Percentiles rank a stretch among this genome's conserved stretches.
These are phyloP conservation scores for Thamnophis elegans DNA, from an alignment of 2,797 vertebrate species.

Conservation along the genomic window DNA sequence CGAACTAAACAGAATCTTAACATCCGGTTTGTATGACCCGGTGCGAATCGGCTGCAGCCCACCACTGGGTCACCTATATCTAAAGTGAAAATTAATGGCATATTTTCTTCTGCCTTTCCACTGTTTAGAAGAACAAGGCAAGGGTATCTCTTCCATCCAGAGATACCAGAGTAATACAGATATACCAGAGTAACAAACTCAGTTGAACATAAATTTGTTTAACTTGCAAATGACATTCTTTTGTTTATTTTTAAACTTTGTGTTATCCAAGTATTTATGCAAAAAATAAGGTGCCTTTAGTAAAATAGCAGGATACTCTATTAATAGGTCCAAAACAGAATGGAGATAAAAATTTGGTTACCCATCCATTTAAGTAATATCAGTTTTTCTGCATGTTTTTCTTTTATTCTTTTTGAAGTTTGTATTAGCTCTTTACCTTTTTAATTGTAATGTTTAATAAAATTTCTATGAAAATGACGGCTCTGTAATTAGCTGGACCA, in stretches of 20 bases:
- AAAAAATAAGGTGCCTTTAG: neutral
- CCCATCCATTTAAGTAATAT: neutral
- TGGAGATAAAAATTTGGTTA: neutral
- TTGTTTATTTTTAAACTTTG: neutral
- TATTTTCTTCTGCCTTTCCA: neutral
- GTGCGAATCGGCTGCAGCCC: too few relatives aligned
- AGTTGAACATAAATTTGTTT: neutral
- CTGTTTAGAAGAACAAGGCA: neutral
- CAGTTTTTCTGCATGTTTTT: neutral
- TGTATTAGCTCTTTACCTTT: neutral
- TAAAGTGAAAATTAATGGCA: neutral
- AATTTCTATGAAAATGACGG: slow-evolving; percentile 47
- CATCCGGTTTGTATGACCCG: too few relatives aligned
- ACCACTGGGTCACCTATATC: neutral
- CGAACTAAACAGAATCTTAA: too few relatives aligned
- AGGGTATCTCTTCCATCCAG: neutral
- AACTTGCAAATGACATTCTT: neutral
- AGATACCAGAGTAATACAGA: too few relatives aligned
- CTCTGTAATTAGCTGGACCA: slow-evolving; percentile 54
- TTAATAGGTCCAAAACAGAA: neutral
- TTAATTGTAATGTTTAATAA: neutral
- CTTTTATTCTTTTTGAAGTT: neutral
- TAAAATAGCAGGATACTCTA: neutral
- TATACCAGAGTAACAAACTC: too few relatives aligned
- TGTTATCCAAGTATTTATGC: neutral